phyloP scores from a whole-genome alignment of 2,888 invertebrate species.

The Pedicia rivosa region DNA sequence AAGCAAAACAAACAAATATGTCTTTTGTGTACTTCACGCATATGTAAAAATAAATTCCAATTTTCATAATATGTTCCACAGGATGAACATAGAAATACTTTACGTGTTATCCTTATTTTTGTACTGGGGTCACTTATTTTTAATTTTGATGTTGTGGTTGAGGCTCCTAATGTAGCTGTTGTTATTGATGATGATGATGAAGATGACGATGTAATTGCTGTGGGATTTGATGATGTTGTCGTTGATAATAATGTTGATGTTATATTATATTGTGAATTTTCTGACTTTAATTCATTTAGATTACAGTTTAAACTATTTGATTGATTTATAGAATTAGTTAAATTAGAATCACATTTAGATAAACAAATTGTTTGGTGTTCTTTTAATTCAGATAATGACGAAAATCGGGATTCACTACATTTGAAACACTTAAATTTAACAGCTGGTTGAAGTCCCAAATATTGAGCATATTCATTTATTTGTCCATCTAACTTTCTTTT shows the following conservation, averaged over 20 bases:
- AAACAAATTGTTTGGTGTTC: conserved; percentile 50
- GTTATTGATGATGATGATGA: background rate
- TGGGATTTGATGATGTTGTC: background rate
- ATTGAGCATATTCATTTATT: conserved; percentile 46
- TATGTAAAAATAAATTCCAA: conserved; percentile 73
- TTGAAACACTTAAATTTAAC: conserved; percentile 59
- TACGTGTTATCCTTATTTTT: conserved; percentile 50
- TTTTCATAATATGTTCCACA: conserved; percentile 75
- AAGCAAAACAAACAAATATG: conserved; percentile 72
- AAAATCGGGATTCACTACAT: conserved; percentile 51
- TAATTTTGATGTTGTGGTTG: conserved; percentile 1
- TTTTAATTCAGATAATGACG: conserved; percentile 46
- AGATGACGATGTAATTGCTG: background rate
- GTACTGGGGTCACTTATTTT: conserved; percentile 16
- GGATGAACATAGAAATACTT: conserved; percentile 66
- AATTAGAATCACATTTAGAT: background rate
- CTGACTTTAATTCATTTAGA: background rate
- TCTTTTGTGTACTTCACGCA: conserved; percentile 65
- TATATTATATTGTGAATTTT: background rate
- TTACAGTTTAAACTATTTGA: background rate
- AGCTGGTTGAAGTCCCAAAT: conserved; percentile 51
- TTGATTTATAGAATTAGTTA: background rate
- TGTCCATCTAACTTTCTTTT: conserved; percentile 1
- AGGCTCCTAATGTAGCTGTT: background rate
- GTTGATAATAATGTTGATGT: background rate